Evolutionary conservation across 2,113 vertebrate genomes (phyloP).

Genomic region (Alectura lathami): DNA sequence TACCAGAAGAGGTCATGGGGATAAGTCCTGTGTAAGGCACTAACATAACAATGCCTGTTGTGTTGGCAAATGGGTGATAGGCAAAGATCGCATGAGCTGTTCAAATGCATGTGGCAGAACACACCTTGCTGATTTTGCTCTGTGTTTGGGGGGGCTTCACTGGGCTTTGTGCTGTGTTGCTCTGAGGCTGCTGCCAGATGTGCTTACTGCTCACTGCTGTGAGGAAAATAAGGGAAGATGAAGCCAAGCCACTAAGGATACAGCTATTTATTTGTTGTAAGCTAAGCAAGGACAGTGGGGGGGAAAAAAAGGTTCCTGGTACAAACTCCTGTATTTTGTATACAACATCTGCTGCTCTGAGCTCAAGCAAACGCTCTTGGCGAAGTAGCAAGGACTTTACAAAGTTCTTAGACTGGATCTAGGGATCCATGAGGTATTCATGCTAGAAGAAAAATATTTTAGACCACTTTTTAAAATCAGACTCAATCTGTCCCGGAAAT

Average conservation of each 20-base stretch:
- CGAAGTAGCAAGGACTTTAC: neutral
- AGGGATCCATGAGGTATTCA: neutral
- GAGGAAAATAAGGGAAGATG: neutral
- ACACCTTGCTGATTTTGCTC: neutral
- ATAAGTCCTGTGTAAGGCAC: rapidly evolving
- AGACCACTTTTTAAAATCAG: neutral
- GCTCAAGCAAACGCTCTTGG: neutral
- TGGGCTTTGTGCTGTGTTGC: neutral
- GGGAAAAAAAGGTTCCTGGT: too few species aligned
- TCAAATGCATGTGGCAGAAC: neutral
- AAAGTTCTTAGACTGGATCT: neutral
- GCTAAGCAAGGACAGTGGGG: neutral
- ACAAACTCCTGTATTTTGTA: too few species aligned
- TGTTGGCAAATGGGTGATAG: neutral
- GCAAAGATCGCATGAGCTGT: neutral
- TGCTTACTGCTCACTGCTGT: neutral
- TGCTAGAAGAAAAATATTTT: neutral
- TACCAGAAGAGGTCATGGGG: neutral
- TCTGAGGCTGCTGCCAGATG: neutral
- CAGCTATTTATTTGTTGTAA: neutral
- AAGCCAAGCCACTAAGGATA: neutral
- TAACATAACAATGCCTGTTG: neutral
- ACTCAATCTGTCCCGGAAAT: neutral
- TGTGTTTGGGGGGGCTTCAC: too few species aligned
- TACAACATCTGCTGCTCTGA: neutral